Evolutionary conservation across 2,888 invertebrate species (phyloP).

Genomic region (Caenorhabditis sp.): DNA sequence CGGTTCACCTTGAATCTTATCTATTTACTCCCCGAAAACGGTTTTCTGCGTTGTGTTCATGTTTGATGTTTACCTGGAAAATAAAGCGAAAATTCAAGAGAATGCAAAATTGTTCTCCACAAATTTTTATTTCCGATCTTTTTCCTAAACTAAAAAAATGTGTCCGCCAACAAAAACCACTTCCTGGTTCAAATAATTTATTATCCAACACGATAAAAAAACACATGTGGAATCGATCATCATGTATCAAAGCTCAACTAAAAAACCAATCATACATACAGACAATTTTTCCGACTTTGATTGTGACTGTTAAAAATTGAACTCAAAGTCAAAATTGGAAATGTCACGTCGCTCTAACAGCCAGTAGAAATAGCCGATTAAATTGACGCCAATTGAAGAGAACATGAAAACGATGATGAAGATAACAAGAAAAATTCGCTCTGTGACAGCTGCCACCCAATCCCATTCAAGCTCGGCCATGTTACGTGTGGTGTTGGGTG

Average conservation of each 20-base stretch:
- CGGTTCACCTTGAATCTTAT: neutral
- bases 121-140: no score
- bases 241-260: no score
- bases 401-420: conserved; percentile 35
- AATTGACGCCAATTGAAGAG: conserved; percentile 37
- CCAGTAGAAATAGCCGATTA: conserved; percentile 38
- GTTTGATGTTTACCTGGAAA: neutral
- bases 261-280: no score
- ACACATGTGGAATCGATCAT: no score
- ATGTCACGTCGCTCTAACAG: conserved; percentile 27
- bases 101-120: no score
- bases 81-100: no score
- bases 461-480: conserved; percentile 43
- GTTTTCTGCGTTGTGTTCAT: neutral
- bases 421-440: conserved; percentile 26
- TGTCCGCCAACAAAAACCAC: no score
- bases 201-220: no score
- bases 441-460: conserved; percentile 41
- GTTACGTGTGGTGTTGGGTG: conserved; percentile 30
- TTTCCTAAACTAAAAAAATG: neutral
- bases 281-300: no score
- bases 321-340: conserved; percentile 8
- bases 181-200: no score
- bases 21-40: neutral
- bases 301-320: neutral